Conservation (phyloP, 2,797 vertebrate species). For the Alcedo atthis region DNA sequence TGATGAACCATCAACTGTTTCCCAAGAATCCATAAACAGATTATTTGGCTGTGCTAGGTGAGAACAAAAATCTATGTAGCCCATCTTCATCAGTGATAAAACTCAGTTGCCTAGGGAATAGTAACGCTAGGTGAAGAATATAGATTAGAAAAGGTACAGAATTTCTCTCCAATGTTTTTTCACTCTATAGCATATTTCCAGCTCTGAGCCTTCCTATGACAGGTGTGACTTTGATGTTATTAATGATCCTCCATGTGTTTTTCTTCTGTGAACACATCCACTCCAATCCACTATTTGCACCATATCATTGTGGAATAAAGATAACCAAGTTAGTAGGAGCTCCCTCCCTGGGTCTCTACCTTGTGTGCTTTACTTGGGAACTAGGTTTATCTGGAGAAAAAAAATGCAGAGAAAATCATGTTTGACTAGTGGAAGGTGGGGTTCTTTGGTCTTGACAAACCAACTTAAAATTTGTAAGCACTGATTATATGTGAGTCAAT, state of each 20-base stretch:
- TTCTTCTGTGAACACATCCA: neutral
- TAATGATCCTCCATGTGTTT: neutral
- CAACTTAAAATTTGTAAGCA: neutral
- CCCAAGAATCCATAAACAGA: neutral
- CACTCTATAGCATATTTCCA: neutral
- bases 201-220: neutral
- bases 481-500: neutral
- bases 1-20: neutral
- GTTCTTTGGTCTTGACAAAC: neutral
- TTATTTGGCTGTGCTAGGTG: accelerated
- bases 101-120: neutral
- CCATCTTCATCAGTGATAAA: neutral
- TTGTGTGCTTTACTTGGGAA: neutral
- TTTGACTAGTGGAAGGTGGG: neutral
- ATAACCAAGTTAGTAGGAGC: neutral
- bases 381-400: neutral
- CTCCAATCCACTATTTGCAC: neutral
- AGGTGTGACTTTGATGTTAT: neutral
- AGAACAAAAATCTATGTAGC: neutral
- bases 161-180: neutral
- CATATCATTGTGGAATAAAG: neutral
- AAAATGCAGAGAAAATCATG: neutral
- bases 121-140: neutral
- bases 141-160: neutral
- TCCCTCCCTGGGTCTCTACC: neutral